Percentiles rank a stretch among this genome's conserved stretches.
These are phyloP conservation scores for Cyprinodon tularosa DNA, from an alignment of 2,113 vertebrate species.

Conservation along the genomic window DNA sequence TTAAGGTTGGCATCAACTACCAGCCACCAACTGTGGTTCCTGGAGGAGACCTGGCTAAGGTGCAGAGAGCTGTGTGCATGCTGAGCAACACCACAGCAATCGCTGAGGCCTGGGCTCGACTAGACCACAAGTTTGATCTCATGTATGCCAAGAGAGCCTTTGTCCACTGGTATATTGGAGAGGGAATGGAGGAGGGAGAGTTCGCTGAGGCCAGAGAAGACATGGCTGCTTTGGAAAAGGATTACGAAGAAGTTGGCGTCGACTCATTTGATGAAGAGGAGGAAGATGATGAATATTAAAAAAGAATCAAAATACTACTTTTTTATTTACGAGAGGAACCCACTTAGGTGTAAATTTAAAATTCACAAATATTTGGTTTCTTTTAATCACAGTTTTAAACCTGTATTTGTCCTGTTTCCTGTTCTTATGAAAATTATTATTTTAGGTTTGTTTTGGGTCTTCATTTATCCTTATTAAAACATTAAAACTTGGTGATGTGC, in stretches of 20 bases:
- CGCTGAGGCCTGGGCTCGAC: slow-evolving; percentile 86
- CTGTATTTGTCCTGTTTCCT: background rate
- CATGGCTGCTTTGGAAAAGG: slow-evolving; percentile 77
- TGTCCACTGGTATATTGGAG: slow-evolving; percentile 86
- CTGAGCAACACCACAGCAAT: slow-evolving; percentile 88
- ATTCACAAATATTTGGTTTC: background rate
- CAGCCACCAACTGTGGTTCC: slow-evolving; percentile 86
- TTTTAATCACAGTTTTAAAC: background rate
- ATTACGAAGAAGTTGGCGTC: slow-evolving; percentile 75
- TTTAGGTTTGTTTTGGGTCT: background rate
- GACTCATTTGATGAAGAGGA: slow-evolving; percentile 73
- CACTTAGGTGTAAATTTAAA: slow-evolving; percentile 1
- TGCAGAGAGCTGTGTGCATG: slow-evolving; percentile 85
- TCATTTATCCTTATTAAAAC: background rate
- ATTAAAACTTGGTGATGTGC: background rate
- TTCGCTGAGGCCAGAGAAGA: slow-evolving; percentile 78
- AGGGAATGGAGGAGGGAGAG: slow-evolving; percentile 86
- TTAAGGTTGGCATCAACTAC: slow-evolving; percentile 88
- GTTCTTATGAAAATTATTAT: background rate
- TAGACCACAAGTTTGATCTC: slow-evolving; percentile 87
- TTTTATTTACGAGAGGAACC: slow-evolving; percentile 9
- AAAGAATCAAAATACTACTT: background rate
- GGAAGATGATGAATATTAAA: slow-evolving; percentile 72
- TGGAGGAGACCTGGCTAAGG: slow-evolving; percentile 85
- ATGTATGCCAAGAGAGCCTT: slow-evolving; percentile 87